Conservation (phyloP, 2,113 vertebrate species). For the Podilymbus podiceps region DNA sequence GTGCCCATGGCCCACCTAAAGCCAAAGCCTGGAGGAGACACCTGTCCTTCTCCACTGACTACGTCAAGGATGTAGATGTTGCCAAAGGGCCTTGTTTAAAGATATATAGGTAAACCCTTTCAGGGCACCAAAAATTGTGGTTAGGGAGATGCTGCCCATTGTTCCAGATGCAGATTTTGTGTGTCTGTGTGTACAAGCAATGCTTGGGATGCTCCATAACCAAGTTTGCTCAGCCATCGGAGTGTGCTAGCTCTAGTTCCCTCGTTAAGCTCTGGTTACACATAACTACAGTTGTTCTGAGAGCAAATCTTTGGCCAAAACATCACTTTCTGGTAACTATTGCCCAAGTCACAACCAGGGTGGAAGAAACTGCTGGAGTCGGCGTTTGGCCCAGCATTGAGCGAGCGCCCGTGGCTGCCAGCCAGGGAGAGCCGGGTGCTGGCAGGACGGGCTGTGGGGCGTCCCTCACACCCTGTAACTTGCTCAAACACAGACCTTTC, state of each 20-base stretch:
- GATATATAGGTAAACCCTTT: background rate
- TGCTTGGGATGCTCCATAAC: background rate
- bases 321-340: background rate
- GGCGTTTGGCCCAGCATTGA: accelerated
- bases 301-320: background rate
- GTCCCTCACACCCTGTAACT: background rate
- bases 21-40: background rate
- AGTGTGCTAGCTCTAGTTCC: accelerated
- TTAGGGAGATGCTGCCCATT: background rate
- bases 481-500: background rate
- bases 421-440: accelerated
- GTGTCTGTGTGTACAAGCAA: background rate
- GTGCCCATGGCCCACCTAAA: background rate
- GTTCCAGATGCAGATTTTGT: background rate
- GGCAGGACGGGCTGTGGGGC: accelerated
- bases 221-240: accelerated
- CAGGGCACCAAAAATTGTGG: background rate
- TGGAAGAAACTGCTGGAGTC: background rate
- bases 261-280: background rate
- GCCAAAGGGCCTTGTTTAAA: background rate
- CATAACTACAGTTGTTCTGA: background rate
- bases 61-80: background rate
- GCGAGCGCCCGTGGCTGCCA: accelerated
- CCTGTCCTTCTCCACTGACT: background rate
- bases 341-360: accelerated